Conservation (phyloP, 2,888 invertebrate genomes). For the Altica lythri region DNA sequence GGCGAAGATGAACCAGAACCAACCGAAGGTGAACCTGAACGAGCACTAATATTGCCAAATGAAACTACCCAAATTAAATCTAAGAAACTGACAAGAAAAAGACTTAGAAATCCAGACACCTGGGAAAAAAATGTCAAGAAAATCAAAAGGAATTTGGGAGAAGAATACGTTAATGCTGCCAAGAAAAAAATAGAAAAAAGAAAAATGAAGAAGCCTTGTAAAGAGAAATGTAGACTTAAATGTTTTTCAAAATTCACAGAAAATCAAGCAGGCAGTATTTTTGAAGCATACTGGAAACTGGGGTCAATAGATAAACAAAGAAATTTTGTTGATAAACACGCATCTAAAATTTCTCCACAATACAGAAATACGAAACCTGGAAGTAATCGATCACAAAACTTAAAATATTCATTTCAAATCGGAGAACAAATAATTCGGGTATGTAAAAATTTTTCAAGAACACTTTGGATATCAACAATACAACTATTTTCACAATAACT, state of each 20-base stretch:
- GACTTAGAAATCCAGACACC: background rate
- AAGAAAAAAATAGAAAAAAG: background rate
- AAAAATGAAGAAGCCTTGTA: background rate
- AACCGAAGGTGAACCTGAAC: background rate
- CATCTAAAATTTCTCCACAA: background rate
- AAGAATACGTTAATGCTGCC: background rate
- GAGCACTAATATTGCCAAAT: background rate
- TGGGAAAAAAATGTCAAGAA: constrained; percentile 16
- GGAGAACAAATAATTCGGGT: background rate
- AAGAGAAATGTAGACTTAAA: background rate
- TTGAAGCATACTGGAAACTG: background rate
- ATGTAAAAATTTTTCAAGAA: background rate
- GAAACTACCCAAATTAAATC: background rate
- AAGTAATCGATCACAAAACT: background rate
- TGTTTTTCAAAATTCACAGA: background rate
- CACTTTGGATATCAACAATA: too few relatives aligned
- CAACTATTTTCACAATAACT: constrained; percentile 2
- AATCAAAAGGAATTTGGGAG: background rate
- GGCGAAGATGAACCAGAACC: background rate
- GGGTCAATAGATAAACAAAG: constrained; percentile 9
- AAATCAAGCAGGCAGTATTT: background rate
- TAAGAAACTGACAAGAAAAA: constrained; percentile 8
- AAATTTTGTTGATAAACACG: constrained; percentile 10
- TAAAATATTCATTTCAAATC: background rate
- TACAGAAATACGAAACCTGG: background rate